Percentiles rank a stretch among this genome's conserved stretches.
Evolutionary conservation across 2,888 invertebrate species (phyloP).

Genomic region (Dilophus febrilis): DNA sequence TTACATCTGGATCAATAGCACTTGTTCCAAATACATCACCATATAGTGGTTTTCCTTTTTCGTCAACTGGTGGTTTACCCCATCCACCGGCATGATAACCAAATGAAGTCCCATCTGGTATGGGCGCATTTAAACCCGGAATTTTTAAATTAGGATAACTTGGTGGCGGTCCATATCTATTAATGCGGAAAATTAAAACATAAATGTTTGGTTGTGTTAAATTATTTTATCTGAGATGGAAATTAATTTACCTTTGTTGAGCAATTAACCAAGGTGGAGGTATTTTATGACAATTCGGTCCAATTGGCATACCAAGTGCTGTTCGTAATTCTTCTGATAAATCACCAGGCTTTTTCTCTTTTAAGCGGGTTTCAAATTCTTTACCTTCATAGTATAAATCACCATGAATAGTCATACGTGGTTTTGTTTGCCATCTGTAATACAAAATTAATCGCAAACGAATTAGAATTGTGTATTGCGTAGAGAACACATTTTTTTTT

Average conservation of each 20-base stretch:
- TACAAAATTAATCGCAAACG: not conserved
- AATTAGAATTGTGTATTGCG: not conserved
- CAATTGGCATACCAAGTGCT: conserved; percentile 97
- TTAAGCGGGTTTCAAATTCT: conserved; percentile 92
- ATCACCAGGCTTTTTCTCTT: conserved; percentile 98
- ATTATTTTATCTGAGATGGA: too few species aligned
- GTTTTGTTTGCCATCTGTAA: conserved; percentile 91
- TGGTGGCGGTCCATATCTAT: conserved; percentile 92
- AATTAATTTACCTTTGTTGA: conserved; percentile 22
- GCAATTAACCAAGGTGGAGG: conserved; percentile 84
- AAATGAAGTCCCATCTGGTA: conserved; percentile 93
- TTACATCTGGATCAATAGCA: conserved; percentile 51
- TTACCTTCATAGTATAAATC: conserved; percentile 98
- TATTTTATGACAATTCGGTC: conserved; percentile 77
- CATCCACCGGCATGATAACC: conserved; percentile 99
- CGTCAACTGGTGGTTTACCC: conserved; percentile 99
- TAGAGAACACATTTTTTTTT: not conserved
- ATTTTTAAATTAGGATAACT: conserved; percentile 97
- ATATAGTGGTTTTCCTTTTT: conserved; percentile 91
- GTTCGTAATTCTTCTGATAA: conserved; percentile 89
- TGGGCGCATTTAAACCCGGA: conserved; percentile 93
- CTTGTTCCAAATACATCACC: conserved; percentile 96
- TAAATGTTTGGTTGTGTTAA: too few species aligned
- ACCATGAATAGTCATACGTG: conserved; percentile 96
- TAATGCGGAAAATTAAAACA: too few species aligned